These are phyloP conservation scores for Xenopus laevis DNA, from an alignment of 2,113 vertebrate species.

Conservation along the genomic window DNA sequence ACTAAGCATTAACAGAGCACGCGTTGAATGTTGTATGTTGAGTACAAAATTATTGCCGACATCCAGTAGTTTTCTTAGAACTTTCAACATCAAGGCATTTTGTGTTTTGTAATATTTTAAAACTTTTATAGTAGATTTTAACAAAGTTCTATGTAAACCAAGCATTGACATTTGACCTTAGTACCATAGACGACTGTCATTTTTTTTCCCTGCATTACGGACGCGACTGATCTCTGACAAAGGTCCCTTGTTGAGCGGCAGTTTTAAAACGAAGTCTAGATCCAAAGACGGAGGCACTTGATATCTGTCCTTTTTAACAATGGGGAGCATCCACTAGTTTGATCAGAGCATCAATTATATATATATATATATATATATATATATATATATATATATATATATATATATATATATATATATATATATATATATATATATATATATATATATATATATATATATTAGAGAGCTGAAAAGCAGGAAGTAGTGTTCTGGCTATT, in stretches of 20 bases:
- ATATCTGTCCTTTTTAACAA: too few species aligned
- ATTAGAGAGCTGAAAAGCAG: too few species aligned
- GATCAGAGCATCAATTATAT: background rate
- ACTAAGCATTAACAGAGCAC: conserved; percentile 64
- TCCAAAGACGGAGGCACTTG: too few species aligned
- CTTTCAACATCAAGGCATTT: conserved; percentile 76
- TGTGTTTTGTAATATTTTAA: conserved; percentile 73
- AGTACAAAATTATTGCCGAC: conserved; percentile 50
- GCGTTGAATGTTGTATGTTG: conserved; percentile 43
- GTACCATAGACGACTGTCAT: background rate
- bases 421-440: too few species aligned
- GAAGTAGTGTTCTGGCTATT: too few species aligned
- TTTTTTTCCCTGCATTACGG: background rate
- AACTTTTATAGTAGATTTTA: conserved; percentile 70
- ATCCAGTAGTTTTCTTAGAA: conserved; percentile 63
- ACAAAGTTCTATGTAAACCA: conserved; percentile 36
- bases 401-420: too few species aligned
- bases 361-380: too few species aligned
- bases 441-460: too few species aligned
- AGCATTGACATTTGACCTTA: background rate
- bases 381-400: too few species aligned
- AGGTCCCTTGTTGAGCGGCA: too few species aligned
- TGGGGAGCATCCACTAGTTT: background rate
- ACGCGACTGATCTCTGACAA: background rate
- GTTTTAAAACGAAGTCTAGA: too few species aligned